Base-by-base conservation (phyloP, 1,140 invertebrate genomes). In the Aleiodes sp. region DNA sequence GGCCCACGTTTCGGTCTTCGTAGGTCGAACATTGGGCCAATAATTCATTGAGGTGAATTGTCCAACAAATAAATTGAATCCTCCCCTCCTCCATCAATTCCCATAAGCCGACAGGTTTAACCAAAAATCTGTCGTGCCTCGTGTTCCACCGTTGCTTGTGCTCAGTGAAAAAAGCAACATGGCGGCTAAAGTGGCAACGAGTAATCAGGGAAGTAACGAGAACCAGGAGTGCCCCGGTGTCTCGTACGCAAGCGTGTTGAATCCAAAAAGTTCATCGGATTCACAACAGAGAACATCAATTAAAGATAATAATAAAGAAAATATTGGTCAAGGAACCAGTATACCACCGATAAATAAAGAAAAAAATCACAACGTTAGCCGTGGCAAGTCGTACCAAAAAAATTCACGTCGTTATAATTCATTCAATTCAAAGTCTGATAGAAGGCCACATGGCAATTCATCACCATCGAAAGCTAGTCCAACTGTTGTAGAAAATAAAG, bases 161-260 rank as follows among this genome's bases (percentile, higher is more conserved):
- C 35, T n/a, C 9, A 61, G n/a, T n/a, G n/a, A 2, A 31, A 31
- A 56, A 26, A 65, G 12, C 75, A 83, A 80, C 63, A 86, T 86
- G 84, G 83, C 84, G 73, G 76, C 83, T 3, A 83, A 82, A 70
- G 76, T 85, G 46, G 77, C 76, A 29, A 76, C 71, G 65, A 71
- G 75, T 62, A 71, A 74, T 33, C 78, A 79, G 72, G 77, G 76
- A 63, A 67, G 76, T 74, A 75, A 41, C 61, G 78, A 82, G 16
- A 68, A 71, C 7, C 75, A 79, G 57, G 78, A 77, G 56, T 73
- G 73, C 59, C 76, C 79, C 14, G 84, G 86, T 16, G 82, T 81
- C 7, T 88, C 87, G 3, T 88, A 88, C 64, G 87, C 87, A 14
- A 87, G 86, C 52, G 83, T 88, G 1, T 70, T 88, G 0, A 86